Conservation (phyloP, 2,797 vertebrate species). For the Schizopygopsis pylzovi region DNA sequence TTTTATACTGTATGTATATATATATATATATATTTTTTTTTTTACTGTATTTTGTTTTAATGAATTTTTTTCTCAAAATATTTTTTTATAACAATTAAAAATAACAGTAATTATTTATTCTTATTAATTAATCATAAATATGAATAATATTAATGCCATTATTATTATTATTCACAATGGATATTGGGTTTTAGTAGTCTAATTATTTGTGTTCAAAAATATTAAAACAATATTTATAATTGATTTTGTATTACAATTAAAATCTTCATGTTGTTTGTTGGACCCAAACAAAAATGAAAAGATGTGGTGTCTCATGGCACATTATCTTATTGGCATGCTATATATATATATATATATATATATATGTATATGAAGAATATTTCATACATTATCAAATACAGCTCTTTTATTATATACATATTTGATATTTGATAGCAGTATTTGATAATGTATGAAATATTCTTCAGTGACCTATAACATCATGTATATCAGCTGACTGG, state of each 20-base stretch:
- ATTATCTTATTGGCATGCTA: neutral
- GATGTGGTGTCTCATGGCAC: neutral
- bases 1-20: no score
- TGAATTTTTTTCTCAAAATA: neutral
- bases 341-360: neutral
- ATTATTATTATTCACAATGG: neutral
- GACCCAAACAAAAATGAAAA: no score
- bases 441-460: neutral
- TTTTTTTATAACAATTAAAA: neutral
- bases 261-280: neutral
- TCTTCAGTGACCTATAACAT: constrained; percentile 1
- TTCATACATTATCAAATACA: no score
- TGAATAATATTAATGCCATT: neutral
- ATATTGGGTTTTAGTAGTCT: neutral
- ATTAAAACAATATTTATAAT: neutral
- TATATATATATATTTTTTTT: no score
- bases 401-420: no score
- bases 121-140: neutral
- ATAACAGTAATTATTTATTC: no score
- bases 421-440: no score
- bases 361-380: no score
- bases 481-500: constrained; percentile 26
- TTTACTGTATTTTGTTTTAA: neutral
- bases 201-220: neutral
- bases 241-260: neutral